Conservation (phyloP, 2,113 vertebrate genomes). For the Psammodynastes pulverulentus region DNA sequence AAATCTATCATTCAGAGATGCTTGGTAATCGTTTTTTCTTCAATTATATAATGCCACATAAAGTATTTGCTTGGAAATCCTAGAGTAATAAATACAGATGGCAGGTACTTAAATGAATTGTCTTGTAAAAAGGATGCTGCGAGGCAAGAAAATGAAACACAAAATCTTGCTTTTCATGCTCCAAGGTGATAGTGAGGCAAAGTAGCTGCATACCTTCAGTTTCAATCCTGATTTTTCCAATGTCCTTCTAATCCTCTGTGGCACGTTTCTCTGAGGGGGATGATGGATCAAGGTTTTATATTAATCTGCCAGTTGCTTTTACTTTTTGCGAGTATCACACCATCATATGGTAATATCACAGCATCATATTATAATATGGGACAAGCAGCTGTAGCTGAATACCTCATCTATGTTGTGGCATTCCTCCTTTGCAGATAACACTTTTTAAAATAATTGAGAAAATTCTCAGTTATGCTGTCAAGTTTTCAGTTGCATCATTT, state of each 20-base stretch:
- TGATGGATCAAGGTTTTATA: conserved; percentile 26
- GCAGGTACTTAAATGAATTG: conserved; percentile 30
- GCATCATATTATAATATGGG: neutral
- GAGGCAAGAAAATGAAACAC: conserved; percentile 12
- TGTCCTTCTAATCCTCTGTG: conserved; percentile 1
- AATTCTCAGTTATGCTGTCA: neutral
- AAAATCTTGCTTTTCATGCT: conserved; percentile 16
- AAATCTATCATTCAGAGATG: conserved; percentile 13
- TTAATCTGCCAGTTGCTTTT: neutral
- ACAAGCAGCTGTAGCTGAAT: neutral
- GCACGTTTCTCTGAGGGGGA: neutral
- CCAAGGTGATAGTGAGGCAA: conserved; percentile 30
- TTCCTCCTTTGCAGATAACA: neutral
- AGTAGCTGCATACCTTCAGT: neutral
- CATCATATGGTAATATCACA: neutral
- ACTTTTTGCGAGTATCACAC: neutral
- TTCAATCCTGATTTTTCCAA: neutral
- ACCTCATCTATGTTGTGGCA: neutral
- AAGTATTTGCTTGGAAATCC: conserved; percentile 30
- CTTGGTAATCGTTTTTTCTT: conserved; percentile 11
- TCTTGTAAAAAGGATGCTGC: conserved; percentile 7
- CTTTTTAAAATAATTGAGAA: neutral
- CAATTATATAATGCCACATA: conserved; percentile 23
- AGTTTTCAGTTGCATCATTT: neutral
- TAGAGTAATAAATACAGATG: conserved; percentile 16